Percentiles rank a stretch among this genome's conserved stretches.
Evolutionary conservation across 2,113 vertebrate species (phyloP).

Genomic region (Marmota monax): DNA sequence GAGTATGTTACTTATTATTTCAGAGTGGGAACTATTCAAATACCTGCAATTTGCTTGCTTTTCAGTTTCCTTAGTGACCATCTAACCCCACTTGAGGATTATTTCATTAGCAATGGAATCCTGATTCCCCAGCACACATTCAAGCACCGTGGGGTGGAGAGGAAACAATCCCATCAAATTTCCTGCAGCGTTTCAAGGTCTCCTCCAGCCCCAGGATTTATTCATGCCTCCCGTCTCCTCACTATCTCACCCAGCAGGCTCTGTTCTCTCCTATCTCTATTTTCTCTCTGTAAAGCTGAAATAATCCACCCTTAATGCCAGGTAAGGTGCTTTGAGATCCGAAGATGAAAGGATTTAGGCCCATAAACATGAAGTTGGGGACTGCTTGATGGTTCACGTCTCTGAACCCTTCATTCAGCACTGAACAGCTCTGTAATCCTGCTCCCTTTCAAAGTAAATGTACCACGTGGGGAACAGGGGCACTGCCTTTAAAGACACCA

Average conservation of each 20-base stretch:
- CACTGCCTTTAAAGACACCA: conserved; percentile 60
- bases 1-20: not conserved
- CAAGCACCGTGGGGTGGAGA: not conserved
- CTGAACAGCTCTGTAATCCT: not conserved
- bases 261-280: conserved; percentile 24
- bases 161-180: conserved; percentile 53
- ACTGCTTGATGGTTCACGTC: not conserved
- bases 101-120: conserved; percentile 40
- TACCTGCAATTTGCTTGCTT: not conserved
- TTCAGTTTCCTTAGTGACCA: conserved; percentile 12
- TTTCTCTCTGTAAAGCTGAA: conserved; percentile 33
- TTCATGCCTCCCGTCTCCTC: not conserved
- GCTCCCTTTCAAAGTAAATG: conserved; percentile 48
- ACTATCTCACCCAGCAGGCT: conserved; percentile 27
- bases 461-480: not conserved
- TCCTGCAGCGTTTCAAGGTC: conserved; percentile 43
- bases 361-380: not conserved
- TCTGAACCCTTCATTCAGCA: not conserved
- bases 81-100: not conserved
- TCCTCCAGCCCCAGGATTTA: conserved; percentile 17
- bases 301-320: conserved; percentile 55
- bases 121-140: not conserved
- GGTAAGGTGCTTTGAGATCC: conserved; percentile 61
- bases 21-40: not conserved
- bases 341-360: conserved; percentile 11